phyloP scores from a whole-genome alignment of 2,888 invertebrate genomes.

The Clusia tigrina region DNA sequence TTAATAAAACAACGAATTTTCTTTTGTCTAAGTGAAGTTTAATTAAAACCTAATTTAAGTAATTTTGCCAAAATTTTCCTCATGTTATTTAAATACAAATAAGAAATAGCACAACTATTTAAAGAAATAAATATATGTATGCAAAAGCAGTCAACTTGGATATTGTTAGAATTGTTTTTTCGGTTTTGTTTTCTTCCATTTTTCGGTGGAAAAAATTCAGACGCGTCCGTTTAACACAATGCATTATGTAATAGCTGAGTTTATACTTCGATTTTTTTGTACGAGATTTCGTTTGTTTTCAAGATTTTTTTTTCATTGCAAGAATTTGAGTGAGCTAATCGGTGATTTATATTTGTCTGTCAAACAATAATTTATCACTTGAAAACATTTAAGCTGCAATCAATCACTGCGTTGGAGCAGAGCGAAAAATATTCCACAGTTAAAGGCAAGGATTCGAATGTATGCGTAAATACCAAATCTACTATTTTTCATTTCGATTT shows the following conservation, averaged over 20 bases:
- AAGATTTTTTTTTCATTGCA: not conserved
- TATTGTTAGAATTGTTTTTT: too few relatives aligned
- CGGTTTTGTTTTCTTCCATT: too few relatives aligned
- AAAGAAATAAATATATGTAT: too few relatives aligned
- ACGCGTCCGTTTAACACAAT: not conserved
- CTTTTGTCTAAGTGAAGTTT: too few relatives aligned
- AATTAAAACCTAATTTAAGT: too few relatives aligned
- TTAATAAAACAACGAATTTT: too few relatives aligned
- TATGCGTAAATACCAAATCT: not conserved
- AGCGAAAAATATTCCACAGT: not conserved
- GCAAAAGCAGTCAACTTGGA: too few relatives aligned
- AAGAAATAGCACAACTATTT: too few relatives aligned
- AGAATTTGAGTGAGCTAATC: slow-evolving; percentile 30
- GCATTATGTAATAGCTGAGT: not conserved
- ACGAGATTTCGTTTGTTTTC: not conserved
- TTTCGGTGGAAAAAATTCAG: not conserved
- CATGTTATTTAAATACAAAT: too few relatives aligned
- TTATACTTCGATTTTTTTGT: slow-evolving; percentile 3
- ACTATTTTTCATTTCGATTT: too few relatives aligned
- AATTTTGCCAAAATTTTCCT: too few relatives aligned
- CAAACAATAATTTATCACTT: slow-evolving; percentile 44
- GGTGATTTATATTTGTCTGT: slow-evolving; percentile 45
- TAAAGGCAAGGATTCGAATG: not conserved
- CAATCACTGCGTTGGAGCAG: slow-evolving; percentile 35
- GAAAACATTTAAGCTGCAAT: slow-evolving; percentile 45